phyloP scores from a whole-genome alignment of 2,797 vertebrate species.

The Morus bassanus region DNA sequence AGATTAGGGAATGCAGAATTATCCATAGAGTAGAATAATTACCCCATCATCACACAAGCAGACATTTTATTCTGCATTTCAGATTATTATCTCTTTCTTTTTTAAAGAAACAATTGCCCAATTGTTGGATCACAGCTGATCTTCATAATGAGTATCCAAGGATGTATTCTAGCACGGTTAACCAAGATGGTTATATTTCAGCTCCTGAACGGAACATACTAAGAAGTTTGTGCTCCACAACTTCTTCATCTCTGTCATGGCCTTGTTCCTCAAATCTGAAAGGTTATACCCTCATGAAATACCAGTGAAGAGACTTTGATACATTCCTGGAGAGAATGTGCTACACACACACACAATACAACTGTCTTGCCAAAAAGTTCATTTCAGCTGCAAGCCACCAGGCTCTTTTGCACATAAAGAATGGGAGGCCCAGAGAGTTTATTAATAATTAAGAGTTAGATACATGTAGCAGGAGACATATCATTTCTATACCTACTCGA shows the following conservation, averaged over 20 bases:
- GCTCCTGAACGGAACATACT: neutral
- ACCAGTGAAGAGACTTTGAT: neutral
- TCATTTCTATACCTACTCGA: constrained; percentile 1
- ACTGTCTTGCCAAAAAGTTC: neutral
- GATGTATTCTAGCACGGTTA: neutral
- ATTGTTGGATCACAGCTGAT: neutral
- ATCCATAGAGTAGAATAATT: neutral
- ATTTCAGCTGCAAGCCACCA: neutral
- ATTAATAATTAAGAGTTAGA: neutral
- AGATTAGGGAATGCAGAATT: neutral
- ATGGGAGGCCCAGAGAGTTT: neutral
- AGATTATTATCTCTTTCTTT: neutral
- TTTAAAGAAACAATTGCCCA: neutral
- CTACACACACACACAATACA: neutral
- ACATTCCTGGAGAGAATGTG: neutral
- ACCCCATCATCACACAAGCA: neutral
- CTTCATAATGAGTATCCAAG: neutral
- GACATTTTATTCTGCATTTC: neutral
- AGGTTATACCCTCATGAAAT: neutral
- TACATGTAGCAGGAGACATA: neutral
- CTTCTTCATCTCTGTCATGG: neutral
- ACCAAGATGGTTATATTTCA: neutral
- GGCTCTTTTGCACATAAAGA: neutral
- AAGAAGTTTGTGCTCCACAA: neutral
- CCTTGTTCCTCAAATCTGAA: neutral